These are phyloP conservation scores for Varroa destructor DNA, from an alignment of 1,140 invertebrate species.

Conservation along the genomic window DNA sequence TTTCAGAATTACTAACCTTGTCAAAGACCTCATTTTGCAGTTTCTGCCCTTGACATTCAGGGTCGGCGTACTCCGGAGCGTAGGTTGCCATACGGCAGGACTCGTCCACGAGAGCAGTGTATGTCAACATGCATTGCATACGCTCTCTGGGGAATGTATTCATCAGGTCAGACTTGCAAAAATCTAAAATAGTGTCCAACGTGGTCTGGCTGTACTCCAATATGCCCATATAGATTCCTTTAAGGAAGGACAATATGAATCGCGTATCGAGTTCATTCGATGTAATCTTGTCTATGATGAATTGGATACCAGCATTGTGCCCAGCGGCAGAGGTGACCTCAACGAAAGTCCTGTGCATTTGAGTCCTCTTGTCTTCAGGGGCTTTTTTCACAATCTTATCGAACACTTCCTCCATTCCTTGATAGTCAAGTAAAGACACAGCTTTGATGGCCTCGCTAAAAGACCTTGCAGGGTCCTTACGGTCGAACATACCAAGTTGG, in stretches of 20 bases:
- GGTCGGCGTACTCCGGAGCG: not conserved
- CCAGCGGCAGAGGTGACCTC: constrained; percentile 3
- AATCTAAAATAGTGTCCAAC: not conserved
- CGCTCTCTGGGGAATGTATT: not conserved
- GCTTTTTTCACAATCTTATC: not conserved
- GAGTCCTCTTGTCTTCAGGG: constrained; percentile 1
- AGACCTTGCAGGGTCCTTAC: not conserved
- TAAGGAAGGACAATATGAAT: not conserved
- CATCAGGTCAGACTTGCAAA: not conserved
- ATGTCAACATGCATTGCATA: not conserved
- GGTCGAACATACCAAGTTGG: not conserved
- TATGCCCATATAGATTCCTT: not conserved
- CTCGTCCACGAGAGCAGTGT: not conserved
- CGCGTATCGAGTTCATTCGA: constrained; percentile 8
- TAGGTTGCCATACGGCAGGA: not conserved
- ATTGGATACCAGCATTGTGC: not conserved
- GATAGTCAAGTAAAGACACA: not conserved
- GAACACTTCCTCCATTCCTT: not conserved
- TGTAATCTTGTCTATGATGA: constrained; percentile 5
- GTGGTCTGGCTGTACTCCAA: not conserved
- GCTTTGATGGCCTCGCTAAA: not conserved
- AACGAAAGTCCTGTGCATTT: constrained; percentile 6
- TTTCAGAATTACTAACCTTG: not conserved
- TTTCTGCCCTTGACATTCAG: not conserved
- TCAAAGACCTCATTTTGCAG: constrained; percentile 4